Evolutionary conservation across 2,113 vertebrate genomes (phyloP), one percentile per base, ranked within the genome.

Genomic region (Candoia aspera): DNA sequence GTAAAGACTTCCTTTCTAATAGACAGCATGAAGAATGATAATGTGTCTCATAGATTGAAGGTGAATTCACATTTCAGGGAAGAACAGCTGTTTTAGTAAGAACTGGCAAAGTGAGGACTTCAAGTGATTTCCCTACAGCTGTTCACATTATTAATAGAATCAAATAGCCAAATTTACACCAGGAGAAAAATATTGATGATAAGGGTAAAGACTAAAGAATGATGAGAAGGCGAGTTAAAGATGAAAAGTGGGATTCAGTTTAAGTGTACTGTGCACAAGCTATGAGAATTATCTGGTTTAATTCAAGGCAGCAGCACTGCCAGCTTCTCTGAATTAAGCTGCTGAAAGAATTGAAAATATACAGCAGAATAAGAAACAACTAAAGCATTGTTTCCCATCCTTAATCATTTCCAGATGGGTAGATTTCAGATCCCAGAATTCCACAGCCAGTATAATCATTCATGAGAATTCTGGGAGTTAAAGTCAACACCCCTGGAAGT

Each of bases 141-240:
- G 68, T 49, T 57, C 93, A 60, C 86, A 88, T 90, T 94, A 94
- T 95, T 95, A 93, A 90, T 54, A 91, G 37, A n/a, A 57, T 26
- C 86, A 86, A 89, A 93, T 55, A 95, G 95, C 94, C 94, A 59
- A 90, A 93, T 21, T 84, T 93, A 91, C 64, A 87, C 54, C 21
- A 92, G 91, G 93, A 86, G 59, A 89, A 92, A 95, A 87, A 95
- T 26, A 91, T 68, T 91, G 92, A 93, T 85, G 85, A 95, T 95
- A 92, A 95, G 9, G n/a, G 64, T 29, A 29, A 95, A 96, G 94
- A 96, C 95, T 86, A 96, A 96, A 96, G 94, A 93, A 37, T 62
- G 54, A 37, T 42, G 57, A 73, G 49, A 64, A 94, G 58, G 88
- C 89, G 91, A 95, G 85, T 91, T 84, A 94, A 58, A 54, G 84